Base-by-base conservation (phyloP, 2,113 vertebrate genomes). In the Indicator maculatus region DNA sequence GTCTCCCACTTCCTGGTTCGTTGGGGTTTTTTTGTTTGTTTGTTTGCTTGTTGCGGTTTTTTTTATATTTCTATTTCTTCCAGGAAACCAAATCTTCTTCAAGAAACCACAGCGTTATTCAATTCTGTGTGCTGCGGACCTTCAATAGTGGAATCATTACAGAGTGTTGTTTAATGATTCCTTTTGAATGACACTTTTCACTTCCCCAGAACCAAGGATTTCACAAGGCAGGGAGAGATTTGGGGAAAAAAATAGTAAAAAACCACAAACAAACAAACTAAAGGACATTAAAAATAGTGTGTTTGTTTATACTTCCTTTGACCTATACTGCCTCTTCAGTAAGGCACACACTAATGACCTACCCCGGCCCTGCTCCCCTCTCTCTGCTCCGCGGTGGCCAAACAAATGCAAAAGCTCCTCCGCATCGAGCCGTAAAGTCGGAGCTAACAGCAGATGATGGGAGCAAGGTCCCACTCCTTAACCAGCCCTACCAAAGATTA, bases 121-220 rank as follows among this genome's bases (percentile, higher is more conserved):
- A 96, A 85, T 75, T 38, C 24, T 65, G 56, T 12, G 41, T 7
- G 6, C 83, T 93, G 67, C 9, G 86, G 77, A 55, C 16, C 86
- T 63, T 55, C 91, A 93, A 26, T 64, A 93, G 92, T 28, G 44
- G 82, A 96, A 93, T 96, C 77, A 95, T 94, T 93, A 55, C 83
- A 41, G 31, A 94, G 83, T 80, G 74, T 79, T 19, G 28, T 91
- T 91, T 94, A 97, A 95, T 83, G 82, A 97, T 97, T 97, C 96
- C 77, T 92, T 97, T 97, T 97, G 93, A 98, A 97, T 97, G 95
- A 94, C 90, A 89, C 80, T 97, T 98, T 96, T 98, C 97, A 97
- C 97, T 98, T 98, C 98, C 97, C 95, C 93, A 88, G 60, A 87
- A 91, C 41, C 53, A 86, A 39, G 75, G 83, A 95, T 97, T 97